Conservation (phyloP, 2,113 vertebrate genomes). For the Chunga burmeisteri region DNA sequence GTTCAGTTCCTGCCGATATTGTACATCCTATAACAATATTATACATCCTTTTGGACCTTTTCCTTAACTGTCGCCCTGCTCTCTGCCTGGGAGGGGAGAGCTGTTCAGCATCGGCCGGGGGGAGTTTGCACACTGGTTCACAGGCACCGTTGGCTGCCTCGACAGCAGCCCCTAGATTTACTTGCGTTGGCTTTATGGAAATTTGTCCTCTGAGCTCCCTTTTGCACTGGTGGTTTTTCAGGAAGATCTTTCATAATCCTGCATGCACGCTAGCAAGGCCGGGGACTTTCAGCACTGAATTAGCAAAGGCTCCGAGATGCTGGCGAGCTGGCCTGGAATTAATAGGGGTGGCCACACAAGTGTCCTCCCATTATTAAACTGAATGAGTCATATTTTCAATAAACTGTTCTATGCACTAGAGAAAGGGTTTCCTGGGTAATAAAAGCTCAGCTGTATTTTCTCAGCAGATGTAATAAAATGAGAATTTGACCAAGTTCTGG, state of each 20-base stretch:
- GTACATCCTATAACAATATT: too few species aligned
- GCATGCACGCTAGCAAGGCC: background rate
- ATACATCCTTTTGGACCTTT: background rate
- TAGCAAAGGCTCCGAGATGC: background rate
- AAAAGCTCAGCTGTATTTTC: background rate
- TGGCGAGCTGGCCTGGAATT: background rate
- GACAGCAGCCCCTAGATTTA: background rate
- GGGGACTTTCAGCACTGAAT: background rate
- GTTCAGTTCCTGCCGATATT: background rate
- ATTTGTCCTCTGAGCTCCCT: background rate
- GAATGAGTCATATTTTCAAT: background rate
- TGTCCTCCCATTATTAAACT: background rate
- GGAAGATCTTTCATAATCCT: background rate
- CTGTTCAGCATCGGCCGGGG: fast-evolving
- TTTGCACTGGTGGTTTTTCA: background rate
- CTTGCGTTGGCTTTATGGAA: background rate
- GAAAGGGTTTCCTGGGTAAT: background rate
- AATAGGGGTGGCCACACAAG: background rate
- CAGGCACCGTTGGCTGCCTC: background rate
- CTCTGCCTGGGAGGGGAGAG: background rate
- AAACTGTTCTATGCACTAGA: background rate
- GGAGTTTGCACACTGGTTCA: background rate
- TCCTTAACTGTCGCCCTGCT: background rate
- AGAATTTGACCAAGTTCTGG: background rate
- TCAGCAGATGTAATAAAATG: background rate